Base-by-base conservation (phyloP, 2,113 vertebrate genomes). In the Solenodon paradoxus region DNA sequence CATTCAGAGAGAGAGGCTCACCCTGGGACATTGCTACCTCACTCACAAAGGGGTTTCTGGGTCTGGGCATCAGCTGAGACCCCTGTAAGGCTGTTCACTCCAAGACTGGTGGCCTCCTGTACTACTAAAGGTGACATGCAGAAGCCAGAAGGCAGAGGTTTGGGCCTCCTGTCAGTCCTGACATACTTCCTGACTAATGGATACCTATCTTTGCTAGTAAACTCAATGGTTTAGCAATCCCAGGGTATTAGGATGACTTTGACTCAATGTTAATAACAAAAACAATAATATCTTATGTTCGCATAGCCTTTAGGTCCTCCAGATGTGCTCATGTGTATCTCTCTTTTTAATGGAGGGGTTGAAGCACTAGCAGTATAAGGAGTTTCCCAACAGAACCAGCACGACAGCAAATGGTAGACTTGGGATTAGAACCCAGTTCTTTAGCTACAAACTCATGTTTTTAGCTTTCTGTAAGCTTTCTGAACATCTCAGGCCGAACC, bases 41-140 rank as follows among this genome's bases (percentile, higher is more conserved):
- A 90, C 26, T 51, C 53, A 59, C 15, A 38, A 16, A 55, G 9
- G 9, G 45, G 9, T n/a, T 5, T 0, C 69, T n/a, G 75, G 40
- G 35, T 45, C 22, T 66, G 69, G 49, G 64, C 8, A 26, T 3
- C 3, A 49, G 28, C 8, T 53, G 0, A 0, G 42, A 15, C 19
- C 71, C 49, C 4, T 42, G 12, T 32, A 24, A 51, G 8, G 0
- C 7, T 86, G 49, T 19, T 61, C 19, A 22, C 3, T 66, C 55
- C 38, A 9, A 75, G 49, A 5, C 15, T 63, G 24, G 55, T n/a
- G 13, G 77, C 16, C 61, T 64, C 47, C 47, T 49, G 0, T 22
- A 26, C 77, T 11, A 35, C 57, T 64, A 12, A 0, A 59, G 10
- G n/a, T 47, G 38, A 30, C 28, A n/a, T 30, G 28, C 11, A 2